Conservation (phyloP, 2,888 invertebrate species). For the Andrena bucephala region DNA sequence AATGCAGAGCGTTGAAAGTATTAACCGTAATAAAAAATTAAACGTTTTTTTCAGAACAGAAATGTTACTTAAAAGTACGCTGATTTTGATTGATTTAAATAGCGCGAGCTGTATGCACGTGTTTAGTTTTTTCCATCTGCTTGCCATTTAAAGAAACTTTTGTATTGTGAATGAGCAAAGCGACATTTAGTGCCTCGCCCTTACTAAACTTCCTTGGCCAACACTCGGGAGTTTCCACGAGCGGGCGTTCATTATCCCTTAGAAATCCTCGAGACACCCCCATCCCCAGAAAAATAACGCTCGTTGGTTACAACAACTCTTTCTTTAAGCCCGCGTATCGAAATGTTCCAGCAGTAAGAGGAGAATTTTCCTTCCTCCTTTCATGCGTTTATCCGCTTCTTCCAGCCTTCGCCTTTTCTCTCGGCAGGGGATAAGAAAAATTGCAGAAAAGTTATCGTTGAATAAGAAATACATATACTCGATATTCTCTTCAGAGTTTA, state of each 20-base stretch:
- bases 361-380: constrained; percentile 1
- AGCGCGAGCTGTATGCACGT: constrained; percentile 14
- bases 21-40: not conserved
- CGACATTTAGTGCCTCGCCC: constrained; percentile 9
- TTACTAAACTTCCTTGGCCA: constrained; percentile 20
- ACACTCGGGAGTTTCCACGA: constrained; percentile 9
- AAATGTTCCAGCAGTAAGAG: constrained; percentile 20
- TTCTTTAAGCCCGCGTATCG: constrained; percentile 13
- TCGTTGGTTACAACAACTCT: constrained; percentile 13
- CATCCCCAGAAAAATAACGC: constrained; percentile 47
- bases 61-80: no score
- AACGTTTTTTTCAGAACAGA: not conserved
- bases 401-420: not conserved
- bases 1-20: not conserved
- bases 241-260: constrained; percentile 29
- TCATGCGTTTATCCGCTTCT: not conserved
- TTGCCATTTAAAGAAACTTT: not conserved
- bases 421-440: not conserved
- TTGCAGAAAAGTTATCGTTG: not conserved
- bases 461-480: not conserved
- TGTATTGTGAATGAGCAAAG: not conserved
- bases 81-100: not conserved
- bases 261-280: constrained; percentile 21
- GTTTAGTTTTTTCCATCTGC: not conserved
- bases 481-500: not conserved